Base-by-base conservation (phyloP, 2,888 invertebrate genomes). In the Andrena dorsata region DNA sequence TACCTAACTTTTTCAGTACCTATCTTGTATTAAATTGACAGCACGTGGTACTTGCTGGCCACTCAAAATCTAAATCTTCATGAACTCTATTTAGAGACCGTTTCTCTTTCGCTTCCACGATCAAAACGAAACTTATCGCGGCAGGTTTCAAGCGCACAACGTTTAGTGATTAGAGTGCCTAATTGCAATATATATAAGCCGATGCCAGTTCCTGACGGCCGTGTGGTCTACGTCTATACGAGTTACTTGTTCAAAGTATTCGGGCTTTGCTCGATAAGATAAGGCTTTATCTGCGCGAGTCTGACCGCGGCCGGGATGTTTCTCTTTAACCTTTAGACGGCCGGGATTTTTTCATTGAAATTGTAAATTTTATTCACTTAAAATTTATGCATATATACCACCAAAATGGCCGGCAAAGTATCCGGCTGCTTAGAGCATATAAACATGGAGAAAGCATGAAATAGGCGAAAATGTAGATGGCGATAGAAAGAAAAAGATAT, bases 221-320 rank as follows among this genome's bases (percentile, higher is more conserved):
- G 16, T 23, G n/a, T n/a, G 65, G 41, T 53, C 41, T 49, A 8
- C 47, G 65, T 58, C 13, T 41, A 41, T 13, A 49, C 49, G 58
- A 71, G 61, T 2, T 32, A 68, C 41, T 51, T n/a, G 35, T 26
- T 60, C 30, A 41, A 63, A 72, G 49, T 74, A 32, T 65, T 76
- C 30, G 41, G 20, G 56, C 26, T 82, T 60, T 66, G 60, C n/a
- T 66, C 71, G 90, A 89, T 89, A 89, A 89, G 90, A 90, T 90
- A 90, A 87, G 76, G 76, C 73, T 77, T 88, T 90, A 89, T 87
- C 89, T 16, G 65, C 2, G 30, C 60, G 26, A 60, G 78, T 74
- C 56, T 73, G 75, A 83, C 86, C 79, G 32, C 77, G 51, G 64
- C 53, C 32, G 20, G 49, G 58, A 65, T 66, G 69, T 58, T 65